Percentiles rank a stretch among this genome's conserved stretches.
phyloP scores from a whole-genome alignment of 2,797 vertebrate species.

The Hemitrygon akajei region DNA sequence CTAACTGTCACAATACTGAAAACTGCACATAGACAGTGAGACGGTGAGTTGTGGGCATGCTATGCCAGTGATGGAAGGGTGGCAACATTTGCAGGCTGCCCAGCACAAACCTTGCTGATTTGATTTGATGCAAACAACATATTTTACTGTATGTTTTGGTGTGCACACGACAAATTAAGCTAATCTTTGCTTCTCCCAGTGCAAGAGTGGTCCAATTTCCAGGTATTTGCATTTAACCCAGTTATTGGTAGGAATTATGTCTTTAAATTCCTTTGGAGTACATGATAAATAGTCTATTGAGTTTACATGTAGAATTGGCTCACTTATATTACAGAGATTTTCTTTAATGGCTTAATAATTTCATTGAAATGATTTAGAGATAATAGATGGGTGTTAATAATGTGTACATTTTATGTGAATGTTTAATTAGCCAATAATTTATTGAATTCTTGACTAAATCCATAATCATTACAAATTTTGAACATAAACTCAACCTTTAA shows the following conservation, averaged over 20 bases:
- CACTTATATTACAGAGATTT: background rate
- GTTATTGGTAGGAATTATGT: background rate
- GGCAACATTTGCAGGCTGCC: too few relatives aligned
- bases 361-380: background rate
- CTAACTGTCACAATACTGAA: too few relatives aligned
- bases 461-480: background rate
- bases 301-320: background rate
- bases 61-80: too few relatives aligned
- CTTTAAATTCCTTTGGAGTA: background rate
- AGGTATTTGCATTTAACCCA: too few relatives aligned
- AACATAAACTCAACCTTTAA: background rate
- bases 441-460: background rate
- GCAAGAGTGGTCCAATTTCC: too few relatives aligned
- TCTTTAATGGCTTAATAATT: background rate
- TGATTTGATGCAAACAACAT: too few relatives aligned
- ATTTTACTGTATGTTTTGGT: too few relatives aligned
- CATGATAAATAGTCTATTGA: background rate
- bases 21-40: too few relatives aligned
- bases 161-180: too few relatives aligned
- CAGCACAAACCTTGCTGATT: too few relatives aligned
- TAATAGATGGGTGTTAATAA: background rate
- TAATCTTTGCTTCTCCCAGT: too few relatives aligned
- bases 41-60: too few relatives aligned
- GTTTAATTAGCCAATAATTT: background rate
- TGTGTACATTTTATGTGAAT: background rate